Conservation (phyloP, 2,888 invertebrate genomes). For the Dasysyrphus albostriatus region DNA sequence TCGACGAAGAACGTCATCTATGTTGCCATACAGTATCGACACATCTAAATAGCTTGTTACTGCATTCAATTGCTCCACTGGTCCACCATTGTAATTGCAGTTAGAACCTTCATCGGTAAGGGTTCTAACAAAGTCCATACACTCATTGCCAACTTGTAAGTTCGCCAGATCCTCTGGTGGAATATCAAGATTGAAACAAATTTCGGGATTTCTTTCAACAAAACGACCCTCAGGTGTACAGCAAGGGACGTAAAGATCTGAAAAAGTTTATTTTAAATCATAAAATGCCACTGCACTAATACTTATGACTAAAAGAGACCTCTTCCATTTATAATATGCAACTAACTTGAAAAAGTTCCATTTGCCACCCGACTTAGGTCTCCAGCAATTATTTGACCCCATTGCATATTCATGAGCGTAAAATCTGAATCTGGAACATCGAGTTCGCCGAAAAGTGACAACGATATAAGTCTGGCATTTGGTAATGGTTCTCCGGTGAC, state of each 20-base stretch:
- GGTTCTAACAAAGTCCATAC: slow-evolving; percentile 89
- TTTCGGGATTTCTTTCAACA: slow-evolving; percentile 80
- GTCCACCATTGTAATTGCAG: slow-evolving; percentile 85
- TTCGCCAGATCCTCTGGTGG: slow-evolving; percentile 7
- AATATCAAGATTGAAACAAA: slow-evolving; percentile 21
- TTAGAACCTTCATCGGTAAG: slow-evolving; percentile 87
- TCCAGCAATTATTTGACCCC: slow-evolving; percentile 87
- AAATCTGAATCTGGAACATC: slow-evolving; percentile 89
- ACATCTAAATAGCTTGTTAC: slow-evolving; percentile 87
- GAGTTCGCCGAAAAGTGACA: slow-evolving; percentile 88
- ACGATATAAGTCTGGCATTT: slow-evolving; percentile 88
- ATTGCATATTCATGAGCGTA: slow-evolving; percentile 89
- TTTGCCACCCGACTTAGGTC: slow-evolving; percentile 85
- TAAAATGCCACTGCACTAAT: no score
- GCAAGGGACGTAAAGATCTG: slow-evolving; percentile 86
- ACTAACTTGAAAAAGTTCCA: slow-evolving; percentile 89
- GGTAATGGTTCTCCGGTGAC: slow-evolving; percentile 88
- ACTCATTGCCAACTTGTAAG: slow-evolving; percentile 83
- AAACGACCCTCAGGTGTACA: slow-evolving; percentile 86
- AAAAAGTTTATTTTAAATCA: slow-evolving; percentile 5
- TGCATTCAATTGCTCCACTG: slow-evolving; percentile 87
- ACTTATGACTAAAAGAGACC: no score
- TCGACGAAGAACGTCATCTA: slow-evolving; percentile 86
- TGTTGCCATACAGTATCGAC: slow-evolving; percentile 92
- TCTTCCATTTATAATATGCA: no score